These are phyloP conservation scores for Heterodera filipjevi DNA, from an alignment of 2,888 invertebrate species.

Conservation along the genomic window DNA sequence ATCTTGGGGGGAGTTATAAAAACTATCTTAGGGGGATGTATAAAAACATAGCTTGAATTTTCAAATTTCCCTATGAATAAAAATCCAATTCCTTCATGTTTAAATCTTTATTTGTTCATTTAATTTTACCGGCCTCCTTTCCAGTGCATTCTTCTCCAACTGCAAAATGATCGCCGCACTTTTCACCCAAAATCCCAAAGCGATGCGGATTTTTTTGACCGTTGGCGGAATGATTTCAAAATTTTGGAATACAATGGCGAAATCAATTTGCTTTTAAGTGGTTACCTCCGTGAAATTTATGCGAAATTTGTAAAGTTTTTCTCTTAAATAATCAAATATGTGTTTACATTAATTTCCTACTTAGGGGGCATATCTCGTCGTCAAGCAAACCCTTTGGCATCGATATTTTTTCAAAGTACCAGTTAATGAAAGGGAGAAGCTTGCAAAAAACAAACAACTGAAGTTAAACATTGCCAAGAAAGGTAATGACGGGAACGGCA, in stretches of 20 bases:
- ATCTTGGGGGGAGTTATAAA: no score
- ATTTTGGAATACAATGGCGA: conserved; percentile 60
- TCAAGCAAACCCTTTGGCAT: conserved; percentile 80
- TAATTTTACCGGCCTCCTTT: background rate
- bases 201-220: conserved; percentile 42
- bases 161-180: conserved; percentile 51
- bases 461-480: conserved; percentile 44
- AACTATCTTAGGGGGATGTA: no score
- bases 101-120: background rate
- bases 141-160: conserved; percentile 45
- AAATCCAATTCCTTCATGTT: no score
- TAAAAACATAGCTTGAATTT: no score
- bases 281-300: conserved; percentile 72
- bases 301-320: conserved; percentile 72
- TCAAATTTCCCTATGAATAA: no score
- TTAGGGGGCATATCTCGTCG: conserved; percentile 70
- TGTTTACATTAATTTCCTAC: background rate
- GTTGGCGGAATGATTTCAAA: conserved; percentile 48
- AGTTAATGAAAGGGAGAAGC: conserved; percentile 56
- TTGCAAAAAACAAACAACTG: conserved; percentile 32
- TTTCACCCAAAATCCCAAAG: conserved; percentile 46
- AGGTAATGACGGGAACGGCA: background rate
- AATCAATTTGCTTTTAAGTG: conserved; percentile 72
- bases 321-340: no score
- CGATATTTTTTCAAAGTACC: conserved; percentile 79